A percentile compares a stretch with the other conserved stretches of the same genome.
These are phyloP conservation scores for Drosophila picticornis DNA, from an alignment of 2,888 invertebrate genomes.

Conservation along the genomic window DNA sequence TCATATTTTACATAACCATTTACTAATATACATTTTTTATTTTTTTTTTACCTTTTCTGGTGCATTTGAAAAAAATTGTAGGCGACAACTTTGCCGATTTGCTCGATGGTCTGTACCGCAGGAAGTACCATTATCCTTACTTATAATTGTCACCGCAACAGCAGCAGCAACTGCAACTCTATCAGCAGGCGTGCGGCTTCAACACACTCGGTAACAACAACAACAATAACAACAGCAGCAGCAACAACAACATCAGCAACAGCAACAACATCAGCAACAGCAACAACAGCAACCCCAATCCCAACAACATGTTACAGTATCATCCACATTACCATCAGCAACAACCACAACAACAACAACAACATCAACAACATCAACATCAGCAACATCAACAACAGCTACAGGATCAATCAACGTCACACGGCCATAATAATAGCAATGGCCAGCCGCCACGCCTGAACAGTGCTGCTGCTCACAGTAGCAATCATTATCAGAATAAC, in stretches of 20 bases:
- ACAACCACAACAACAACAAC: conserved; percentile 18
- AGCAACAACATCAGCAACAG: conserved; percentile 31
- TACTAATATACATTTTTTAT: conserved; percentile 47
- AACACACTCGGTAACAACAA: conserved; percentile 40
- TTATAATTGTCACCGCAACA: conserved; percentile 84
- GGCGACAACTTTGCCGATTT: conserved; percentile 83
- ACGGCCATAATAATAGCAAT: conserved; percentile 39
- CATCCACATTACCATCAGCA: conserved; percentile 26
- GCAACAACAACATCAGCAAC: conserved; percentile 40
- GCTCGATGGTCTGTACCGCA: conserved; percentile 85
- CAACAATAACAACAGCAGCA: conserved; percentile 60
- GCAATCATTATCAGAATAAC: conserved; percentile 25
- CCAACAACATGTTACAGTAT: conserved; percentile 34
- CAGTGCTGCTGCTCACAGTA: conserved; percentile 40
- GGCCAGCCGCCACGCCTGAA: conserved; percentile 37
- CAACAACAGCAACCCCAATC: conserved; percentile 35
- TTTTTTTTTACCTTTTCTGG: conserved; percentile 37
- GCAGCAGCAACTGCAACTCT: conserved; percentile 77
- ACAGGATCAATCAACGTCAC: conserved; percentile 32
- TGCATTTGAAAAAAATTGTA: conserved; percentile 44
- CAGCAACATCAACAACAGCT: conserved; percentile 17
- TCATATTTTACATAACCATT: neutral
- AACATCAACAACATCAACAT: neutral
- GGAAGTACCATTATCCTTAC: conserved; percentile 85
- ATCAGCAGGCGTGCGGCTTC: conserved; percentile 74